These are phyloP conservation scores for Salpingus planirostris DNA, from an alignment of 2,888 invertebrate genomes.

Conservation along the genomic window DNA sequence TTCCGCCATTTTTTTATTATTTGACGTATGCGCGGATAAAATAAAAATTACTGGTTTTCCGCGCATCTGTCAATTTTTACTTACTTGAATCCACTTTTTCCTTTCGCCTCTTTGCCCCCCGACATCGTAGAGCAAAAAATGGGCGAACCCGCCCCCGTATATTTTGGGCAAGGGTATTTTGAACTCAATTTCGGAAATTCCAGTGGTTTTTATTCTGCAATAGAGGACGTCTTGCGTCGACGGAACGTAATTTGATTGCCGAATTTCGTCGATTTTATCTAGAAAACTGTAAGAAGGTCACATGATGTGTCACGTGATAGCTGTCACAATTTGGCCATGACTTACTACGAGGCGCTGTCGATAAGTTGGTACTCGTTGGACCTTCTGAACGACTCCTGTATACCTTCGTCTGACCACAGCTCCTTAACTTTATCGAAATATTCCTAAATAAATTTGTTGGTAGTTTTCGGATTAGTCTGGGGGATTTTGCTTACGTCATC, in stretches of 20 bases:
- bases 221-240: conserved; percentile 68
- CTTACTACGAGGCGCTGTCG: conserved; percentile 78
- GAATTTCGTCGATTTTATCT: conserved; percentile 58
- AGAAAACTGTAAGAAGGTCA: conserved; percentile 52
- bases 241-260: conserved; percentile 57
- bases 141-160: conserved; percentile 60
- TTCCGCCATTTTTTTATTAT: not conserved
- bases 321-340: no score
- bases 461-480: not conserved
- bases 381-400: conserved; percentile 58
- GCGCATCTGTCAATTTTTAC: not conserved
- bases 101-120: conserved; percentile 76
- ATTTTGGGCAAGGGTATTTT: conserved; percentile 60
- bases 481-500: not conserved
- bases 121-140: conserved; percentile 77
- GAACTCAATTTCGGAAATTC: conserved; percentile 68
- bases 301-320: no score
- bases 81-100: conserved; percentile 63
- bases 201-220: conserved; percentile 64
- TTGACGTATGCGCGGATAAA: not conserved
- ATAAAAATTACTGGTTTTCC: not conserved
- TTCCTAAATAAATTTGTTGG: conserved; percentile 45
- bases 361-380: conserved; percentile 72
- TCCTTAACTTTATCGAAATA: conserved; percentile 60
- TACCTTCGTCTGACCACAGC: conserved; percentile 63